A percentile compares a stretch with the other conserved stretches of the same genome.
Conservation (phyloP, 2,888 invertebrate species). For the Conistra vaccinii region DNA sequence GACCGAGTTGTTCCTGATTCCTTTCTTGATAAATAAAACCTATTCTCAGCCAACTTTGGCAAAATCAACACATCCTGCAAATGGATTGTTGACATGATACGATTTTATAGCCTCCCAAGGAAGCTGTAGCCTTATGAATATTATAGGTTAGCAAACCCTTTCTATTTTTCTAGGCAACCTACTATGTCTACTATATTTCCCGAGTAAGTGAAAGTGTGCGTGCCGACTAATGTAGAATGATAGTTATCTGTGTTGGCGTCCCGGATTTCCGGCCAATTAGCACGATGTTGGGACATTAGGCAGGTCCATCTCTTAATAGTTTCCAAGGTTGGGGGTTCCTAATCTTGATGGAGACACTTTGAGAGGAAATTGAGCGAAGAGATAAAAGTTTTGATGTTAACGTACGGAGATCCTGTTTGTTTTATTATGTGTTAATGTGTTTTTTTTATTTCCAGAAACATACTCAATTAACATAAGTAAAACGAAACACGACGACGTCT, state of each 20-base stretch:
- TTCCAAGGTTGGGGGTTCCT: slow-evolving; percentile 12
- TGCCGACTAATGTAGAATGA: slow-evolving; percentile 27
- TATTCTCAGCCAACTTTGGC: not conserved
- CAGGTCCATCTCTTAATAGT: slow-evolving; percentile 43
- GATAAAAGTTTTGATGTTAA: slow-evolving; percentile 30
- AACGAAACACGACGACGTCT: too few relatives aligned
- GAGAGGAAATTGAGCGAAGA: slow-evolving; percentile 36
- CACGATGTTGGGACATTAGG: slow-evolving; percentile 35
- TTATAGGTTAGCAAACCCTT: not conserved
- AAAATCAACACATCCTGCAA: not conserved
- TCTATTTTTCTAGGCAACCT: not conserved
- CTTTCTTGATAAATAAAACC: not conserved
- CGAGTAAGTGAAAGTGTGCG: slow-evolving; percentile 21
- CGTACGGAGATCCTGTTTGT: slow-evolving; percentile 31
- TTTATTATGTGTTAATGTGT: not conserved
- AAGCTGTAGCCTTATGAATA: not conserved
- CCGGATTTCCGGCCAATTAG: slow-evolving; percentile 61
- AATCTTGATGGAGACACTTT: slow-evolving; percentile 57
- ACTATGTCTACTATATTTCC: not conserved
- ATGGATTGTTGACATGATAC: not conserved
- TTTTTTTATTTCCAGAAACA: too few relatives aligned
- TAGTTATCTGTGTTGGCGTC: slow-evolving; percentile 45
- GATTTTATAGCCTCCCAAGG: not conserved
- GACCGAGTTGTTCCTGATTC: too few relatives aligned
- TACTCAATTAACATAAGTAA: too few relatives aligned